Conservation (phyloP, 2,888 invertebrate species). For the Heteromurus nitidus region DNA sequence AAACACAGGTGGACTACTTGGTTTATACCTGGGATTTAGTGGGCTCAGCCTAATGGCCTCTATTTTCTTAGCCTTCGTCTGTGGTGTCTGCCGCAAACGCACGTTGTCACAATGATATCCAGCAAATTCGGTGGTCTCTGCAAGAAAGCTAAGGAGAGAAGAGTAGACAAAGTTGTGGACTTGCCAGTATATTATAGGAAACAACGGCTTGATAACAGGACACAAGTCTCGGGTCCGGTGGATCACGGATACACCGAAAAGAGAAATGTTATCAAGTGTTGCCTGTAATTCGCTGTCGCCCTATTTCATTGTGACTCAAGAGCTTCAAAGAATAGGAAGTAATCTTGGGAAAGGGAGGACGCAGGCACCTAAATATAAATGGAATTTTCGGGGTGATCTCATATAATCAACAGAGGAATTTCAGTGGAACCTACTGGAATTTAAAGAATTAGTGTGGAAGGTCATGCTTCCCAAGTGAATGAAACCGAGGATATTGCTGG, state of each 20-base stretch:
- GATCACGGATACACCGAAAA: too few relatives aligned
- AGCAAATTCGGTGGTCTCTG: slow-evolving; percentile 44
- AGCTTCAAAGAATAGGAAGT: slow-evolving; percentile 27
- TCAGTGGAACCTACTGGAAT: too few relatives aligned
- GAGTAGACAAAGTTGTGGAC: too few relatives aligned
- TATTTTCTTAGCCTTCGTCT: slow-evolving; percentile 67
- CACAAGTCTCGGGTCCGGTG: too few relatives aligned
- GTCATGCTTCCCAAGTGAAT: too few relatives aligned
- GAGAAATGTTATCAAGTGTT: too few relatives aligned
- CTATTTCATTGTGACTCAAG: slow-evolving; percentile 45
- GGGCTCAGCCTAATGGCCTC: slow-evolving; percentile 60
- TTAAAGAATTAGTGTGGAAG: too few relatives aligned
- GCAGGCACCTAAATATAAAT: neutral
- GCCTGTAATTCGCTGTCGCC: slow-evolving; percentile 13
- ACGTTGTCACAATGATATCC: slow-evolving; percentile 26
- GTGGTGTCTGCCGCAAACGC: slow-evolving; percentile 51
- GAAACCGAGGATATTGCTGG: too few relatives aligned
- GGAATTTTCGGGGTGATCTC: neutral
- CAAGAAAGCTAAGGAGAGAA: slow-evolving; percentile 39
- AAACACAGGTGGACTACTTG: slow-evolving; percentile 68
- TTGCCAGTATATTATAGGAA: too few relatives aligned
- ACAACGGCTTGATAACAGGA: too few relatives aligned
- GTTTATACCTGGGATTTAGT: slow-evolving; percentile 66
- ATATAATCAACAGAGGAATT: too few relatives aligned
- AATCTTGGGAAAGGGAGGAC: slow-evolving; percentile 16